A percentile compares a stretch with the other conserved stretches of the same genome.
Conservation (phyloP, 2,797 vertebrate genomes). For the Crocidura indochinensis region DNA sequence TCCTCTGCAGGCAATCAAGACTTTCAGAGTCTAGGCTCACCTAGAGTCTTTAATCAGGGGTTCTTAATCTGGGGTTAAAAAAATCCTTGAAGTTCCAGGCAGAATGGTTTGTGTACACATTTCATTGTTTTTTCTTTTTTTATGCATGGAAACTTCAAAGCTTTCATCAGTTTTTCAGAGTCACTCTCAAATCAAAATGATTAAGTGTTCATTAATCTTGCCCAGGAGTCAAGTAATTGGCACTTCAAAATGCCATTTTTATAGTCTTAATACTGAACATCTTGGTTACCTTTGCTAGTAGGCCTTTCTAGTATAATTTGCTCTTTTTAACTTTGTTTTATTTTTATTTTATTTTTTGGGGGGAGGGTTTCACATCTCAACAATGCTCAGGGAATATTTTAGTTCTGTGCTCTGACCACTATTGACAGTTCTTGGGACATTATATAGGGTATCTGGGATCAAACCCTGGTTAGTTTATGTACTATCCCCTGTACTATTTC, state of each 20-base stretch:
- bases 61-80: slow-evolving; percentile 72
- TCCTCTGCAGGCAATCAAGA: slow-evolving; percentile 57
- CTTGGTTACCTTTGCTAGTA: neutral
- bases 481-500: neutral
- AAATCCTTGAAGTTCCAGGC: slow-evolving; percentile 73
- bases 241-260: neutral
- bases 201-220: slow-evolving; percentile 57
- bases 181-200: slow-evolving; percentile 60
- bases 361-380: no score
- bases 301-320: neutral
- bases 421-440: no score
- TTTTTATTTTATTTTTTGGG: no score
- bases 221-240: neutral
- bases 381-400: no score
- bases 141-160: slow-evolving; percentile 60
- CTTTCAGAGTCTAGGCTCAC: slow-evolving; percentile 53
- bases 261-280: neutral
- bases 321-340: neutral
- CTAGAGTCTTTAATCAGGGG: slow-evolving; percentile 67
- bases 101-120: slow-evolving; percentile 58
- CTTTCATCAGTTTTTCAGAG: slow-evolving; percentile 74
- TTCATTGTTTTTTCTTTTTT: neutral
- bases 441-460: no score
- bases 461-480: no score
- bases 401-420: no score